These are phyloP conservation scores for Drosophila bipectinata DNA, from an alignment of 1,140 invertebrate genomes.

Conservation along the genomic window DNA sequence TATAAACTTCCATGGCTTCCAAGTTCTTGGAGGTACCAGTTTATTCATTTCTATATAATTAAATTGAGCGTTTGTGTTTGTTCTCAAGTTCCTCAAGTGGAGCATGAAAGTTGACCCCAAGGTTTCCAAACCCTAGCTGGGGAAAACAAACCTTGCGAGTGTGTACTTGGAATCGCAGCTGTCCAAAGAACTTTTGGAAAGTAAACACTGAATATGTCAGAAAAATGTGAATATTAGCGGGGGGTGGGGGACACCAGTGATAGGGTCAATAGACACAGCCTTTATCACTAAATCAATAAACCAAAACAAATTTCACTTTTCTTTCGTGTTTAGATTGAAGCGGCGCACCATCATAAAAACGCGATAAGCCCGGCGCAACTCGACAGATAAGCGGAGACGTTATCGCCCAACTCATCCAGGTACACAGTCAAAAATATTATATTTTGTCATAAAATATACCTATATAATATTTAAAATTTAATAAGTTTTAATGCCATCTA, in stretches of 20 bases:
- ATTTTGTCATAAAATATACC: background rate
- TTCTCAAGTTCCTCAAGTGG: too few relatives aligned
- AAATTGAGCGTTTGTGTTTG: too few relatives aligned
- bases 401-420: constrained; percentile 10
- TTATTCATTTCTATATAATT: too few relatives aligned
- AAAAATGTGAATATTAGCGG: constrained; percentile 14
- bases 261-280: constrained; percentile 32
- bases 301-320: constrained; percentile 66
- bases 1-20: too few relatives aligned
- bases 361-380: constrained; percentile 40
- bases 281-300: constrained; percentile 65
- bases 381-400: constrained; percentile 34
- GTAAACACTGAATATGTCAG: constrained; percentile 5
- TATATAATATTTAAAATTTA: background rate
- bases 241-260: constrained; percentile 14
- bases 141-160: constrained; percentile 30
- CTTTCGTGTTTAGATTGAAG: constrained; percentile 51
- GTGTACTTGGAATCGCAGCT: constrained; percentile 42
- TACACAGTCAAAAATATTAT: background rate
- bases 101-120: constrained; percentile 36
- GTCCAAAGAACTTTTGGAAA: constrained; percentile 52
- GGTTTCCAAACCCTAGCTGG: constrained; percentile 12
- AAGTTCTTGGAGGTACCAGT: too few relatives aligned
- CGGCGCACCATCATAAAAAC: constrained; percentile 31
- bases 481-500: background rate